Evolutionary conservation across 1,140 invertebrate species (phyloP), one percentile per base, ranked within the genome.

Genomic region (Cheumatopsyche charites): DNA sequence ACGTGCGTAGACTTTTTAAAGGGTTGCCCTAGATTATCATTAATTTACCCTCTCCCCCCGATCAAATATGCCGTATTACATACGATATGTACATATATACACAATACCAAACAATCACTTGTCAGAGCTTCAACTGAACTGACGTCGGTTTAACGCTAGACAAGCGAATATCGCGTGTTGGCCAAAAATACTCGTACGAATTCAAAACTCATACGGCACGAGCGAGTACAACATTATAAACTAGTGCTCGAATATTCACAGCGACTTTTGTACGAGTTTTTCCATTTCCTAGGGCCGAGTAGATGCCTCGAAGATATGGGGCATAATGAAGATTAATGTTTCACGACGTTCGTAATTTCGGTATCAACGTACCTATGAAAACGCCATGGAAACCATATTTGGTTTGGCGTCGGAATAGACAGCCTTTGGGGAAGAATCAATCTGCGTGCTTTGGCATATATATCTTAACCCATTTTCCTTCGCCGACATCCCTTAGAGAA

Each of bases 51-150:
- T 49, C n/a, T n/a, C n/a, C n/a, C n/a, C n/a, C n/a, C 3, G 47
- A 49, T 49, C 19, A 15, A 15, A 15, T 13, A 21, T 49, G 47
- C 55, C 19, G 4, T 61, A 15, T 15, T n/a, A 23, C 36, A 45
- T 66, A 43, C 42, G 47, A 47, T 47, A 66, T 66, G 63, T 41
- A 66, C 23, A 47, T 47, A 66, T 66, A 43, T 41, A 66, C 23
- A 21, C 41, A 41, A 66, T 66, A 66, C 42, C 42, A 21, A 9
- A 66, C 19, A 42, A 43, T 41, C 42, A 47, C 63, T 13, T 66
- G 63, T 66, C 63, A 66, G 26, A 15, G 36, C 42, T 36, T 66
- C 43, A 47, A 42, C 42, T 45, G n/a, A 26, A 66, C 36, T 42
- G 41, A 66, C 63, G 23, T 42, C 29, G 63, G 23, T 41, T 66